A percentile compares a stretch with the other conserved stretches of the same genome.
Conservation (phyloP, 2,797 vertebrate genomes). For the Megaceryle alcyon region DNA sequence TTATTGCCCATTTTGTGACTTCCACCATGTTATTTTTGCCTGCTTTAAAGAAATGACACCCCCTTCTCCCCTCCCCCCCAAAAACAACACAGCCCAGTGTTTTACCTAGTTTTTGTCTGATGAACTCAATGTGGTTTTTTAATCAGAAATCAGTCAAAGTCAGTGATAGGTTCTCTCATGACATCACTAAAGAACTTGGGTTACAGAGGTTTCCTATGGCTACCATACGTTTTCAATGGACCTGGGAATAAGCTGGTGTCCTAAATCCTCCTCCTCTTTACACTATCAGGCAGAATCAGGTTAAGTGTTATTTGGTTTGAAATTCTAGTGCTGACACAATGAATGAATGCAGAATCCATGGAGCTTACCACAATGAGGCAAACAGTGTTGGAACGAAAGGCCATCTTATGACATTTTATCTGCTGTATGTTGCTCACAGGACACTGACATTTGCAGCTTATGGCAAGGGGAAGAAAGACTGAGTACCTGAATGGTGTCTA, state of each 20-base stretch:
- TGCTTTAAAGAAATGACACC: background rate
- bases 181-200: background rate
- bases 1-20: background rate
- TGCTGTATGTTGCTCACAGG: background rate
- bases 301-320: background rate
- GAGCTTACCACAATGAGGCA: background rate
- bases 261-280: background rate
- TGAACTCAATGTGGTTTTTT: background rate
- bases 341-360: background rate
- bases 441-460: constrained; percentile 47
- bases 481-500: background rate
- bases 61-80: background rate
- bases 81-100: background rate
- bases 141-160: background rate
- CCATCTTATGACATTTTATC: constrained; percentile 30
- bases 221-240: background rate
- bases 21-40: background rate
- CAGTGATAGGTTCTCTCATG: background rate
- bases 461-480: background rate
- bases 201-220: background rate
- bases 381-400: background rate
- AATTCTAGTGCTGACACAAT: background rate
- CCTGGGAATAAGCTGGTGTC: background rate
- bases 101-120: background rate
- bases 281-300: background rate